Base-by-base conservation (phyloP, 2,888 invertebrate genomes). In the Theretra japonica region DNA sequence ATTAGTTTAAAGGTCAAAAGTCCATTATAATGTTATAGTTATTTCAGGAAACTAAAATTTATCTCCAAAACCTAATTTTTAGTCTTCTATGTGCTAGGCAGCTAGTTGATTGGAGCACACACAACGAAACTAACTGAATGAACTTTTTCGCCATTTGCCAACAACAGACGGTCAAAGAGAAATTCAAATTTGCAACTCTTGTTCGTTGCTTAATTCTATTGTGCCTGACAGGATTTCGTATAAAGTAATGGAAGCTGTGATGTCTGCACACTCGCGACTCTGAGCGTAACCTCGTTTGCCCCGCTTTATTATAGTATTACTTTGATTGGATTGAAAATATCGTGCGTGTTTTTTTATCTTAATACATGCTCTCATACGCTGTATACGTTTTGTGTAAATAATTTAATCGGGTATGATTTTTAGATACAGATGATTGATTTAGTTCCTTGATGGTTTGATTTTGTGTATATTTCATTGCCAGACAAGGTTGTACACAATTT, bases 121-220 rank as follows among this genome's bases (percentile, higher is more conserved):
- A 11, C 41, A 2, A 2, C 11, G 41, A 11, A 15, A 41, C 41
- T 41, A 41, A 41, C 15, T 4, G n/a, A 53, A n/a, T 53, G 4
- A 53, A 53, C 41, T 41, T 53, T 53, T 53, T 53, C n/a, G 6
- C n/a, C n/a, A 53, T 5, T 53, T n/a, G 53, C 19, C 5, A 53
- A 53, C n/a, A 53, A 53, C n/a, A 53, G 53, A 53, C 53, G n/a
- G 17, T n/a, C 17, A 53, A 53, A 53, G 53, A n/a, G 53, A 53
- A 53, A 53, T 53, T 53, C 53, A 15, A 19, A n/a, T 53, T 53
- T 53, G 53, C 53, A 1, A 53, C 5, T 53, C n/a, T 6, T 53
- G 53, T n/a, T 53, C 53, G 53, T 53, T 53, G 53, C 53, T 53
- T 53, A 53, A 53, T 53, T 53, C 53, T 53, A 53, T 53, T 53